Conservation (phyloP, 1,140 invertebrate species). For the Charaxes varanes region DNA sequence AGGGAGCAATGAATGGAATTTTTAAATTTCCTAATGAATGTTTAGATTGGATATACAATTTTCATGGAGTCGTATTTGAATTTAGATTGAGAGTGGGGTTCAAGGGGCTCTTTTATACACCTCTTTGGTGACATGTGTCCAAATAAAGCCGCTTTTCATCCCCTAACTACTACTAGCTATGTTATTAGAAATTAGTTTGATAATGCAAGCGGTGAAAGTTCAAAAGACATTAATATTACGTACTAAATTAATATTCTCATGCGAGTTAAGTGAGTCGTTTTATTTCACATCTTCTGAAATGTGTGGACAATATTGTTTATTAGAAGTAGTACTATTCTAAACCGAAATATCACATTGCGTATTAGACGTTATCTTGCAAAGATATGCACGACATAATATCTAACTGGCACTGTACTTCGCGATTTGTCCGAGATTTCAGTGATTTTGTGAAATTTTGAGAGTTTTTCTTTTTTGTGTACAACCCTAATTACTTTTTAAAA, state of each 20-base stretch:
- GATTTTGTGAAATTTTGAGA: too few relatives aligned
- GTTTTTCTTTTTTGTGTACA: too few relatives aligned
- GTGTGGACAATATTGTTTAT: too few relatives aligned
- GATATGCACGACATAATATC: too few relatives aligned
- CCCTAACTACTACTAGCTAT: conserved; percentile 3
- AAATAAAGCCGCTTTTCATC: conserved; percentile 36
- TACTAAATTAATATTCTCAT: background rate
- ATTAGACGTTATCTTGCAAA: too few relatives aligned
- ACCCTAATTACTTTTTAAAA: too few relatives aligned
- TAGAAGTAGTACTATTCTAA: too few relatives aligned
- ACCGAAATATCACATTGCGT: too few relatives aligned
- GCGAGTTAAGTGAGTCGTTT: too few relatives aligned
- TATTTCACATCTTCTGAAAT: too few relatives aligned
- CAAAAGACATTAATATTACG: conserved; percentile 2
- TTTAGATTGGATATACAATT: conserved; percentile 64
- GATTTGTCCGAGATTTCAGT: too few relatives aligned
- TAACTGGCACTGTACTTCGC: too few relatives aligned
- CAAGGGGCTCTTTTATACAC: conserved; percentile 35
- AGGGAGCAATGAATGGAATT: conserved; percentile 41
- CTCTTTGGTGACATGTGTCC: conserved; percentile 49
- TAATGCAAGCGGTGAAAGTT: conserved; percentile 1
- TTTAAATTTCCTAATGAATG: conserved; percentile 65
- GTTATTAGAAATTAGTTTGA: background rate
- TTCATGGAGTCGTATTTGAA: conserved; percentile 57
- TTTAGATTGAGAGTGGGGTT: conserved; percentile 54